Evolutionary conservation across 2,888 invertebrate genomes (phyloP).

Genomic region (Cybosia mesomella): DNA sequence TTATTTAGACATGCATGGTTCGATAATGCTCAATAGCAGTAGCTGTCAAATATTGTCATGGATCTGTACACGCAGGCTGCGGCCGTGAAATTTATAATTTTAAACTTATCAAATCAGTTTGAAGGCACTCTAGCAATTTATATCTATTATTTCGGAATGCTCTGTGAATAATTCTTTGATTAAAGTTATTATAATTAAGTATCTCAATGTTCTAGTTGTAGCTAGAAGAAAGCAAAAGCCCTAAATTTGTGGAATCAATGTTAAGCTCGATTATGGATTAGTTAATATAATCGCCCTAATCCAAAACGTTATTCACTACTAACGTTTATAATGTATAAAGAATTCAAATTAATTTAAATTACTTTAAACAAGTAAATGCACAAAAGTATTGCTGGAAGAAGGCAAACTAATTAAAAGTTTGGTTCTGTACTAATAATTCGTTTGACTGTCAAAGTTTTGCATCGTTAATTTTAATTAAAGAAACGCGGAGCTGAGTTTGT

Average conservation of each 20-base stretch:
- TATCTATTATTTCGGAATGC: conserved; percentile 48
- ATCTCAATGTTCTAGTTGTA: conserved; percentile 46
- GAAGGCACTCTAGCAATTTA: conserved; percentile 56
- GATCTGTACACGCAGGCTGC: conserved; percentile 56
- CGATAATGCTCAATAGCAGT: conserved; percentile 52
- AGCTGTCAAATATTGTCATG: conserved; percentile 69
- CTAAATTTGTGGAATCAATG: neutral
- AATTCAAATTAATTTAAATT: conserved; percentile 82
- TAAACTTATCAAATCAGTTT: conserved; percentile 63
- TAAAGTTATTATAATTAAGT: conserved; percentile 50
- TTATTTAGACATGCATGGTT: conserved; percentile 65
- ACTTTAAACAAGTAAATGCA: conserved; percentile 77
- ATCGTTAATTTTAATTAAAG: conserved; percentile 88
- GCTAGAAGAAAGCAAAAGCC: conserved; percentile 1
- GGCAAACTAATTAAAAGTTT: conserved; percentile 86
- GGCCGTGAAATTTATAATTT: conserved; percentile 81
- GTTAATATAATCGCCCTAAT: neutral
- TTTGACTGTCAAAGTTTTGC: conserved; percentile 86
- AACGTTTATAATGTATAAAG: conserved; percentile 57
- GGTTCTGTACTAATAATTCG: conserved; percentile 86
- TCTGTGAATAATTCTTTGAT: conserved; percentile 61
- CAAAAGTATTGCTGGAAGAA: conserved; percentile 82
- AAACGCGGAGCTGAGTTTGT: conserved; percentile 83
- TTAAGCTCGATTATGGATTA: conserved; percentile 24
- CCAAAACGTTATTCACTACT: neutral